Base-by-base conservation (phyloP, 2,113 vertebrate genomes). In the Rhinolophus sinicus region DNA sequence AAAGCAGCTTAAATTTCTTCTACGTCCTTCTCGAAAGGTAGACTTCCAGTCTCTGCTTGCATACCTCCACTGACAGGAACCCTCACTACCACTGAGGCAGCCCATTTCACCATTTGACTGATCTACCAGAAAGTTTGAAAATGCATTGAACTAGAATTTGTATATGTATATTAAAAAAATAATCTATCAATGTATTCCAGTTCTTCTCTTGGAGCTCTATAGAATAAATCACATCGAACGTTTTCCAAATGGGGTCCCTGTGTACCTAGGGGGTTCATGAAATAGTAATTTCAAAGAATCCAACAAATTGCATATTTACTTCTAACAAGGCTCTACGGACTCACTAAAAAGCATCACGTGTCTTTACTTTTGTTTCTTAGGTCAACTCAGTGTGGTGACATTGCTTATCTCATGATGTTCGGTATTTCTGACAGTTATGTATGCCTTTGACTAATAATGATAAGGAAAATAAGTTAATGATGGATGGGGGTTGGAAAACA, bases 221-320 rank as follows among this genome's bases (percentile, higher is more conserved):
- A 70, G 87, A 82, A 86, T 92, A 93, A 97, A 90, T 89, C 78
- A 72, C 88, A 92, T 54, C 64, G 87, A 89, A 80, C 80, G 11
- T 72, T 92, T 95, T 72, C 44, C 87, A 78, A 50, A 60, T 92
- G 82, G 96, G 52, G 73, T 88, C 97, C 14, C n/a, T 92, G 77
- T 69, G 26, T 50, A 86, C 21, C 33, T 80, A 64, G 50, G 78
- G 83, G 64, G 50, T 73, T 82, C 87, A 35, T 92, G 78, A 72
- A 89, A 86, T 89, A 76, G 52, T 91, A 75, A 92, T 89, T 83
- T 96, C 75, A 65, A 54, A 94, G 69, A 60, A 21, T 40, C 22
- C 77, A 82, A 82, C 82, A 94, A 73, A 69, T 58, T 93, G 64
- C 19, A 26, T 91, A 52, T 87, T 96, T 89, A 82, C 92, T 81